Evolutionary conservation across 2,888 invertebrate species (phyloP).

Genomic region (Herminia tarsipennalis): DNA sequence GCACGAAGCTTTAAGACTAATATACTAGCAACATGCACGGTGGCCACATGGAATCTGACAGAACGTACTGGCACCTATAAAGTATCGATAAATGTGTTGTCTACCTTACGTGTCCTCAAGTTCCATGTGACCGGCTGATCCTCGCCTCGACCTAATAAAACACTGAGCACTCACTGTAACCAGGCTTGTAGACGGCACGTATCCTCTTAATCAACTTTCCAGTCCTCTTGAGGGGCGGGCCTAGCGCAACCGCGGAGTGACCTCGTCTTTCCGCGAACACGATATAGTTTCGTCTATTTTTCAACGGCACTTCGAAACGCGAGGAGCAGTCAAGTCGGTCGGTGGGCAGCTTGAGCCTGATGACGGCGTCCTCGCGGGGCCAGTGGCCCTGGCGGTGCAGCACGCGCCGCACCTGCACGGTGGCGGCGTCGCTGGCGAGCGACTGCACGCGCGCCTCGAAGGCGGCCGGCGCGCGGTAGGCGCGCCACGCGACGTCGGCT

Average conservation of each 20-base stretch:
- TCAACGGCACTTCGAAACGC: constrained; percentile 79
- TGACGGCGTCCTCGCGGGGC: constrained; percentile 71
- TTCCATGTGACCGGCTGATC: constrained; percentile 43
- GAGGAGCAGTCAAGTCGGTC: constrained; percentile 71
- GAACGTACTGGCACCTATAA: constrained; percentile 20
- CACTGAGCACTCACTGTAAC: constrained; percentile 79
- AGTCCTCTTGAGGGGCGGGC: constrained; percentile 77
- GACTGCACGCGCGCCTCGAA: constrained; percentile 82
- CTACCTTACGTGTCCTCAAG: constrained; percentile 39
- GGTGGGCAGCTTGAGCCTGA: constrained; percentile 68
- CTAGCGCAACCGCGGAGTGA: constrained; percentile 77
- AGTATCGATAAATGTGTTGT: constrained; percentile 9
- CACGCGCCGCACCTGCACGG: constrained; percentile 75
- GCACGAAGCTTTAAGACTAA: constrained; percentile 9
- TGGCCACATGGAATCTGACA: constrained; percentile 61
- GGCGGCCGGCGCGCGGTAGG: constrained; percentile 81
- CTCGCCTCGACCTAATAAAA: constrained; percentile 36
- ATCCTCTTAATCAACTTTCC: constrained; percentile 75
- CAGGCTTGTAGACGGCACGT: constrained; percentile 79
- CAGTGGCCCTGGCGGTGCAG: constrained; percentile 75
- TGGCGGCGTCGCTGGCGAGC: constrained; percentile 73
- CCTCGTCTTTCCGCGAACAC: constrained; percentile 80
- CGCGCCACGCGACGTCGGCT: constrained; percentile 83
- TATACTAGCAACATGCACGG: constrained; percentile 34
- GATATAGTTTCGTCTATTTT: constrained; percentile 78